Base-by-base conservation (phyloP, 2,113 vertebrate genomes). In the Pedionomus torquatus region DNA sequence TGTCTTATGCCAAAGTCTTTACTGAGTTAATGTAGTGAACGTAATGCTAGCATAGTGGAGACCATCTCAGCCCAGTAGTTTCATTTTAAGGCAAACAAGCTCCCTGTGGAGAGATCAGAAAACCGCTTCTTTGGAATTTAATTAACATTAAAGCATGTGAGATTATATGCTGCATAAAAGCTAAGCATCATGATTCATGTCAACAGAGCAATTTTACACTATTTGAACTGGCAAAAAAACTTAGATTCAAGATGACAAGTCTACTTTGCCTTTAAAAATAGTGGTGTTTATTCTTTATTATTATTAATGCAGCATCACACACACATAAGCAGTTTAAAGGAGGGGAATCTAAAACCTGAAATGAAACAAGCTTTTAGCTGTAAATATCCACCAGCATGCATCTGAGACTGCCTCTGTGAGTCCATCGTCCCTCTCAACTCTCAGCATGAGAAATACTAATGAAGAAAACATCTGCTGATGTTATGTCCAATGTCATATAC, bases 1-100 rank as follows among this genome's bases (percentile, higher is more conserved):
- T 76, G 71, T 49, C 79, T 83, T 52, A 89, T 15, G 80, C 83
- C 86, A 84, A 85, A 94, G 90, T 54, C 96, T 96, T 96, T 96
- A 94, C 96, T 92, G 97, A 97, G 95, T 95, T 96, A 96, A 97
- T 97, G 96, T 95, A 97, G 90, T 96, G 96, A 95, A 97, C 92
- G n/a, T 94, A 97, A 95, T 94, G 95, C 87, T 82, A 33, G 89
- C 61, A 90, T 93, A 97, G 97, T 87, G 65, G 88, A 82, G 83
- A 87, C 76, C 83, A 95, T 94, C 96, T 91, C 96, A 97, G 94
- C 94, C 88, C 92, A 95, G 93, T 93, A 87, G 90, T 30, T 92
- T 94, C 94, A 87, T 95, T 97, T 97, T 90, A 92, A 93, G 81
- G 95, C 90, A 97, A 95, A 93, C 76, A 95, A 96, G 92, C 92